Percentiles rank a stretch among this genome's conserved stretches.
Conservation (phyloP, 1,140 invertebrate species). For the Aphelenchoides fujianensis region DNA sequence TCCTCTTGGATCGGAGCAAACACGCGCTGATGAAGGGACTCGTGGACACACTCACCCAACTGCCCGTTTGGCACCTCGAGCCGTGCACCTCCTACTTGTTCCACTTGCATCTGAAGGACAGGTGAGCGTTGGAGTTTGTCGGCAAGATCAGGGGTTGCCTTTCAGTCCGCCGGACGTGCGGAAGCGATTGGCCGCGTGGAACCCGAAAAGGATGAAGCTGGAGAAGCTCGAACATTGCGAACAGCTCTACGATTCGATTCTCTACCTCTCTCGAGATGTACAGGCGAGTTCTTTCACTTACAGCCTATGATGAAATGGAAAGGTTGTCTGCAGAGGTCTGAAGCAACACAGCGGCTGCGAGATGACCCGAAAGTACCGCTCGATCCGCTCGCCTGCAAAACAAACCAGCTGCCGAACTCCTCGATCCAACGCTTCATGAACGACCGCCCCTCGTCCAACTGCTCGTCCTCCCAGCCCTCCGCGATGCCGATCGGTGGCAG, state of each 20-base stretch:
- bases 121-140: conserved; percentile 18
- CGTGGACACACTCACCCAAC: conserved; percentile 35
- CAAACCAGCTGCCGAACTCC: not conserved
- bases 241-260: conserved; percentile 41
- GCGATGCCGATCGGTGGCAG: conserved; percentile 9
- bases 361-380: conserved; percentile 32
- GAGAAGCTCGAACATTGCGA: conserved; percentile 32
- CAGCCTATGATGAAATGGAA: not conserved
- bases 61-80: conserved; percentile 36
- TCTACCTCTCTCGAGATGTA: conserved; percentile 30
- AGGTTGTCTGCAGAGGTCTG: conserved; percentile 28
- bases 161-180: conserved; percentile 25
- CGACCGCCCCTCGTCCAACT: conserved; percentile 13
- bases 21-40: conserved; percentile 1
- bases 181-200: conserved; percentile 31
- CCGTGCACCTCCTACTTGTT: conserved; percentile 45
- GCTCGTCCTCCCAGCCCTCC: not conserved
- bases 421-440: not conserved
- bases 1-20: conserved; percentile 31
- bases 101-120: conserved; percentile 41
- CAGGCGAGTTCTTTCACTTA: conserved; percentile 24
- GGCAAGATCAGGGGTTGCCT: conserved; percentile 18
- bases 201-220: conserved; percentile 23
- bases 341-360: conserved; percentile 36
- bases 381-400: conserved; percentile 19